phyloP scores from a whole-genome alignment of 2,888 invertebrate genomes.

The Xylota segnis region DNA sequence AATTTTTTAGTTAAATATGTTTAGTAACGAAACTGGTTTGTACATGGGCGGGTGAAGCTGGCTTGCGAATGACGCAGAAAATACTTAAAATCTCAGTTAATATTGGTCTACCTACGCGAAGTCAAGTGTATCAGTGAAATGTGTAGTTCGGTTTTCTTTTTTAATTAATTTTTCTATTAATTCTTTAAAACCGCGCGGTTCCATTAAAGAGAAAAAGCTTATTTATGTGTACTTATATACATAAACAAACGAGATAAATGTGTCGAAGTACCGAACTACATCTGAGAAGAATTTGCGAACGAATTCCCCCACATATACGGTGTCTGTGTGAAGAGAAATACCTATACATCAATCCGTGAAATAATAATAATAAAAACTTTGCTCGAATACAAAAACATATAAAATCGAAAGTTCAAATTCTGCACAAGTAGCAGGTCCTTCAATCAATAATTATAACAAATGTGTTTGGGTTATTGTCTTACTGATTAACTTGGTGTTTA shows the following conservation, averaged over 20 bases:
- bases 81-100: conserved; percentile 55
- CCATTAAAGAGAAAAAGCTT: neutral
- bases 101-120: conserved; percentile 56
- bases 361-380: neutral
- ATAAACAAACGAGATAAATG: neutral
- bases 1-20: conserved; percentile 68
- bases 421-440: conserved; percentile 11
- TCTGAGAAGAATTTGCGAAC: neutral
- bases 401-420: conserved; percentile 26
- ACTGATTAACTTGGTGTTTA: conserved; percentile 24
- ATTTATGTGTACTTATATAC: neutral
- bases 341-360: neutral
- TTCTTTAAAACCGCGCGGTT: neutral
- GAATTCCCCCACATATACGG: neutral
- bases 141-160: conserved; percentile 25
- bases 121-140: conserved; percentile 46
- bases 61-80: conserved; percentile 66
- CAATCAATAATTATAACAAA: conserved; percentile 27
- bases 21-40: conserved; percentile 75
- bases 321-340: neutral
- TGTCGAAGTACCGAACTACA: neutral
- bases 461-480: neutral
- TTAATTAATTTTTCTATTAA: conserved; percentile 10
- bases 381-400: neutral
- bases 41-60: conserved; percentile 66